These are phyloP conservation scores for Drosophila mulleri DNA, from an alignment of 2,888 invertebrate species.

Conservation along the genomic window DNA sequence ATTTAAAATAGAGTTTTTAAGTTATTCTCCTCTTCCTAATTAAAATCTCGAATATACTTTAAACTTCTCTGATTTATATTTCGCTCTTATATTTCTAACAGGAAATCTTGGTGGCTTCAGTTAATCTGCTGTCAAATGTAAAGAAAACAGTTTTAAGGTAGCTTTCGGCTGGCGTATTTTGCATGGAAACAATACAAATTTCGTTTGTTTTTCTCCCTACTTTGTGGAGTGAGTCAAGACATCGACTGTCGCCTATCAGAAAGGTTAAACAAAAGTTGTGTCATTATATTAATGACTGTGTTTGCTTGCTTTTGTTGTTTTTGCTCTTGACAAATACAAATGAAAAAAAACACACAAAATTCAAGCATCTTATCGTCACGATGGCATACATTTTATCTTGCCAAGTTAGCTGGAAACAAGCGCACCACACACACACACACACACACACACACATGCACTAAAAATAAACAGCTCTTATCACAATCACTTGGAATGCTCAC, in stretches of 20 bases:
- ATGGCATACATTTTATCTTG: slow-evolving; percentile 71
- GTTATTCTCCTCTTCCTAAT: no score
- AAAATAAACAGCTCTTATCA: slow-evolving; percentile 66
- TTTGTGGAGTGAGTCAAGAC: slow-evolving; percentile 42
- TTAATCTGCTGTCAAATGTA: slow-evolving; percentile 11
- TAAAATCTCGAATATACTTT: not conserved
- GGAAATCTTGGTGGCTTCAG: not conserved
- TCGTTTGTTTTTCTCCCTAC: not conserved
- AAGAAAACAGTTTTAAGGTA: slow-evolving; percentile 26
- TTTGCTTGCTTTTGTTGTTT: slow-evolving; percentile 31
- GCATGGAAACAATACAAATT: slow-evolving; percentile 28
- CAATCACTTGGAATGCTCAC: slow-evolving; percentile 67
- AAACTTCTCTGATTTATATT: not conserved
- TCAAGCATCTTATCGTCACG: slow-evolving; percentile 65
- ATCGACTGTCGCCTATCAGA: slow-evolving; percentile 27
- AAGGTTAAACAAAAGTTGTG: slow-evolving; percentile 56
- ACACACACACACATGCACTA: slow-evolving; percentile 11
- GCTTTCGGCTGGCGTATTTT: slow-evolving; percentile 43
- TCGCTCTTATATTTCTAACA: slow-evolving; percentile 2
- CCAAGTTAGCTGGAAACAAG: slow-evolving; percentile 23
- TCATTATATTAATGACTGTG: slow-evolving; percentile 57
- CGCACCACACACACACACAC: slow-evolving; percentile 19
- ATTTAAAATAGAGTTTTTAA: not conserved
- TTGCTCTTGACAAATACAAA: slow-evolving; percentile 45
- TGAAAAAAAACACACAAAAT: slow-evolving; percentile 29